Evolutionary conservation across 2,113 vertebrate genomes (phyloP).

Genomic region (Elephas maximus): DNA sequence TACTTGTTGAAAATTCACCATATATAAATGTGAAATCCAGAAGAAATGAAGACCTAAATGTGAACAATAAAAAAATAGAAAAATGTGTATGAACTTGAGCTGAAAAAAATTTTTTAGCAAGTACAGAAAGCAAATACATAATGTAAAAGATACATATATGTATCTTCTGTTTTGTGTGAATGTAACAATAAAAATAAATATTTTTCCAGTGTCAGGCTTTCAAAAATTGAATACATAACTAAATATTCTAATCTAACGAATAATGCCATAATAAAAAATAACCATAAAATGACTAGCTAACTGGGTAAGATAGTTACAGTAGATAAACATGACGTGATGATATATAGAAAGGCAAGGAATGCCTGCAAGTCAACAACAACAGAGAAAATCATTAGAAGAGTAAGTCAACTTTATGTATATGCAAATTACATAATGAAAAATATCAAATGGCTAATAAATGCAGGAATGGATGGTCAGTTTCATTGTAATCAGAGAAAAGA

Average conservation of each 20-base stretch:
- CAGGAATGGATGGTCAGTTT: background rate
- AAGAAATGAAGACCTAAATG: background rate
- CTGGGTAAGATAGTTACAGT: background rate
- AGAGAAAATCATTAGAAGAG: background rate
- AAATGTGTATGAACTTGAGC: background rate
- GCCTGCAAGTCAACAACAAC: background rate
- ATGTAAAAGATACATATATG: background rate
- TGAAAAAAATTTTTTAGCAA: background rate
- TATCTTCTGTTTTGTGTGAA: no score
- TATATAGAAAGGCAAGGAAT: background rate
- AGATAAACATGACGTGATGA: background rate
- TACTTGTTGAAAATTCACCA: background rate
- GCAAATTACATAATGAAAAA: background rate
- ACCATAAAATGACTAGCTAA: background rate
- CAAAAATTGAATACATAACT: no score
- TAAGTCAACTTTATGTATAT: background rate
- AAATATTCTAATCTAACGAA: background rate
- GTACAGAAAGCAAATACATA: background rate
- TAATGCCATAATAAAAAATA: background rate
- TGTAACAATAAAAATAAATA: no score
- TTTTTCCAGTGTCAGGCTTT: no score
- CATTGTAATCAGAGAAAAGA: background rate
- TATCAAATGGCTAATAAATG: background rate
- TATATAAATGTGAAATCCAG: background rate
- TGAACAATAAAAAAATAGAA: background rate